Conservation (phyloP, 2,113 vertebrate genomes). For the Tylochromis polylepis region DNA sequence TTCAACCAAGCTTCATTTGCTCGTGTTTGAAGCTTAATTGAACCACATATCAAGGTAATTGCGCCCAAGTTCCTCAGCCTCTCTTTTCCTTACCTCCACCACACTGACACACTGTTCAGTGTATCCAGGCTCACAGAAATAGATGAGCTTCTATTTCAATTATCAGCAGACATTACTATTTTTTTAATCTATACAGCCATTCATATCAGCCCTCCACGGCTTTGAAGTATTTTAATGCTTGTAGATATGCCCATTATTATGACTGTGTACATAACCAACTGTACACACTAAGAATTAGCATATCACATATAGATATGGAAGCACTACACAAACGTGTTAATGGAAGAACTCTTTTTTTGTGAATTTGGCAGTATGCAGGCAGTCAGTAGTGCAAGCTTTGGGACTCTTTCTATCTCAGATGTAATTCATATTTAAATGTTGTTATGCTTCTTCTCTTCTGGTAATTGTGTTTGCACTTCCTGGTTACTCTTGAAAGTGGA, state of each 20-base stretch:
- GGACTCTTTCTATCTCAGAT: constrained; percentile 19
- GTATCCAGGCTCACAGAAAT: constrained; percentile 13
- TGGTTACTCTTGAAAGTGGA: constrained; percentile 58
- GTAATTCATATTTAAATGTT: constrained; percentile 67
- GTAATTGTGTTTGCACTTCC: constrained; percentile 65
- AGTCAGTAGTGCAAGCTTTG: constrained; percentile 18
- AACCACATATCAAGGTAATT: constrained; percentile 63
- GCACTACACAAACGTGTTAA: constrained; percentile 2
- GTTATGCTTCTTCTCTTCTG: constrained; percentile 42
- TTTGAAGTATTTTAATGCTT: constrained; percentile 5
- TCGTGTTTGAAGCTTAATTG: constrained; percentile 53
- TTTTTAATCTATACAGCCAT: constrained; percentile 36
- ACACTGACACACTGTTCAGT: not conserved
- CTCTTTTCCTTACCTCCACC: constrained; percentile 9
- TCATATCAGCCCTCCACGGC: not conserved
- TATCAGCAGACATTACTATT: constrained; percentile 46
- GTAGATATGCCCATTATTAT: constrained; percentile 6
- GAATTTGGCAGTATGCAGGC: not conserved
- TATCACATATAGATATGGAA: not conserved
- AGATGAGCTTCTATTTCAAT: constrained; percentile 51
- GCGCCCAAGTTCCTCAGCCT: constrained; percentile 17
- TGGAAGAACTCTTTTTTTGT: not conserved
- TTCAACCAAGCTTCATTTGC: constrained; percentile 17
- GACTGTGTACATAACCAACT: not conserved
- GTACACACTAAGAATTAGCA: not conserved